These are phyloP conservation scores for Columba janthina DNA, from an alignment of 2,113 vertebrate species.

Conservation along the genomic window DNA sequence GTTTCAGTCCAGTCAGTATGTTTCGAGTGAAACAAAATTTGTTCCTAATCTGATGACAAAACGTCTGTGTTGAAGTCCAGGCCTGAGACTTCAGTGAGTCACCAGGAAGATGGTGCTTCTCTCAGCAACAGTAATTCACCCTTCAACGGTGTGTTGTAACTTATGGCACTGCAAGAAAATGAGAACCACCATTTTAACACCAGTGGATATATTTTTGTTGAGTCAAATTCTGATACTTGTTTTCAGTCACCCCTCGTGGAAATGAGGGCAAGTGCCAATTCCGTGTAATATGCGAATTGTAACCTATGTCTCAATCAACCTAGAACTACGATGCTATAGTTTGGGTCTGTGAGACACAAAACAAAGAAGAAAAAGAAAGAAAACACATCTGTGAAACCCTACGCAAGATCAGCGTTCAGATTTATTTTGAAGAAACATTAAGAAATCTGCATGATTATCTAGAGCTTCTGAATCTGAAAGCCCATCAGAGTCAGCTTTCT, in stretches of 20 bases:
- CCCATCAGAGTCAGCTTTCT: not conserved
- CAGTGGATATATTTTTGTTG: not conserved
- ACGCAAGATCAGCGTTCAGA: not conserved
- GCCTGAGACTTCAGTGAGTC: not conserved
- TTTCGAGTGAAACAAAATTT: not conserved
- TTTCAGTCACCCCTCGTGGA: not conserved
- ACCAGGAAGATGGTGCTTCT: not conserved
- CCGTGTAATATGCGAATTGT: not conserved
- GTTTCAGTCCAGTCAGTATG: not conserved
- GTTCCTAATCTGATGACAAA: not conserved
- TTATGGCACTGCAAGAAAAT: not conserved
- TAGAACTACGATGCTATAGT: not conserved
- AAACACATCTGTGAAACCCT: not conserved
- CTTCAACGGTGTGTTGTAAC: not conserved
- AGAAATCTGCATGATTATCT: not conserved
- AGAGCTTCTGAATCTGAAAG: not conserved
- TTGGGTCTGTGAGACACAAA: not conserved
- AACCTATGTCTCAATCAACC: not conserved
- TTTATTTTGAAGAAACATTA: not conserved
- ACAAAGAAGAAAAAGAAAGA: not conserved
- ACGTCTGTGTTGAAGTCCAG: not conserved
- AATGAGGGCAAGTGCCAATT: not conserved
- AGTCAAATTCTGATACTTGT: not conserved
- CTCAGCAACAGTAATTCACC: conserved; percentile 10
- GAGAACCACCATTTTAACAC: not conserved